phyloP scores from a whole-genome alignment of 1,140 invertebrate species.

The Orchestia grillus region DNA sequence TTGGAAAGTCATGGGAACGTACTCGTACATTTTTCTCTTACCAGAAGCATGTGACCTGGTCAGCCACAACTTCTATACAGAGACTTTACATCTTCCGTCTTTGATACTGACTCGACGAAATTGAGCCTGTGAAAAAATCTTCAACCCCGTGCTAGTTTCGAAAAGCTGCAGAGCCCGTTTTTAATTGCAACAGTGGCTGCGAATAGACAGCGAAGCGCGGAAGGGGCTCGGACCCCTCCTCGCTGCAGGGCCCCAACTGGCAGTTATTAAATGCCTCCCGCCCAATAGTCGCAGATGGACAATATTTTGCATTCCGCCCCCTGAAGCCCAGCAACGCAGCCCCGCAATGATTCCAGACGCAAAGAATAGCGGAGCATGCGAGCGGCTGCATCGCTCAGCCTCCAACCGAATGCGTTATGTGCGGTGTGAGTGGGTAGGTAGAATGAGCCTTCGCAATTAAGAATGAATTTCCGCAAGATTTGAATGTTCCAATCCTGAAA shows the following conservation, averaged over 20 bases:
- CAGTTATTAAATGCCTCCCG: conserved; percentile 38
- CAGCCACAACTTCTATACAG: not conserved
- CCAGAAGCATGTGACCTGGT: not conserved
- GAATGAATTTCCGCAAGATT: not conserved
- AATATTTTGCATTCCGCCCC: conserved; percentile 29
- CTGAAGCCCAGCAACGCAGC: not conserved
- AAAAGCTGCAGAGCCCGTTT: not conserved
- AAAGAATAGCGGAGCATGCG: not conserved
- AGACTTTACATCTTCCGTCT: not conserved
- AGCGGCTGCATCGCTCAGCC: not conserved
- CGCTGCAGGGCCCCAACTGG: not conserved
- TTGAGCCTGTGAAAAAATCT: not conserved
- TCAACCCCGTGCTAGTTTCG: not conserved
- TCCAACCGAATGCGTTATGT: not conserved
- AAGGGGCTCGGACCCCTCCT: not conserved
- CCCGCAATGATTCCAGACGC: not conserved
- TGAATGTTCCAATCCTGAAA: not conserved
- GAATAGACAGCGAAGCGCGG: not conserved
- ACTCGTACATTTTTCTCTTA: not conserved
- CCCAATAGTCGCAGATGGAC: conserved; percentile 16
- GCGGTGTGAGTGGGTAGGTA: not conserved
- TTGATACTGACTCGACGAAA: not conserved
- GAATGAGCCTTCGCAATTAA: not conserved
- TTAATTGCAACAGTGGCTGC: not conserved
- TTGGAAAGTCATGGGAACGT: not conserved